Base-by-base conservation (phyloP, 92 coral and sea anemone genomes). In the Galaxea fascicularis region DNA sequence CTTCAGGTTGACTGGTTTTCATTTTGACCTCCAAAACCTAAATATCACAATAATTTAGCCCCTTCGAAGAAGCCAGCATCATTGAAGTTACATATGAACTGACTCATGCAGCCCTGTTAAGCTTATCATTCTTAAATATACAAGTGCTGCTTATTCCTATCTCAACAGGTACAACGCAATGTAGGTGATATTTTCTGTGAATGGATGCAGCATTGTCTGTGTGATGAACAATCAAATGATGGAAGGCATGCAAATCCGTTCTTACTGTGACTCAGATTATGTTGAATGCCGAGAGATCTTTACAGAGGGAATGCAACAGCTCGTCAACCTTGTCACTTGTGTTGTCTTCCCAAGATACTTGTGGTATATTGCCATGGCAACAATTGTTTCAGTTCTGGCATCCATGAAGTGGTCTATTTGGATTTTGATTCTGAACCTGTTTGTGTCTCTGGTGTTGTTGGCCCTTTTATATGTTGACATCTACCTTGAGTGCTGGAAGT, bases 281-380 rank as follows among this genome's bases (percentile, higher is more conserved):
- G 31, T 59, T 4, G 56, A 41, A 60, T 94, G 98, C 71, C 83
- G 93, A 67, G 95, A 94, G 63, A 85, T 94, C 74, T 94, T 91
- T 84, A 75, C 87, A 8, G 89, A 89, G 71, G 98, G 93, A 57
- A 89, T 94, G 91, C 89, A 74, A 31, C 90, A 69, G 64, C 90
- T 92, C 0, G 73, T 86, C 24, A 77, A 30, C 60, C 86, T 89
- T 39, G 67, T 89, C 14, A 86, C 89, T 88, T 73, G 63, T 46
- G 63, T 76, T 18, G 93, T 91, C 26, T 91, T 60, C 60, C 94
- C 94, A 77, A 76, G 83, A 31, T 91, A 73, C 68, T 68, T 88
- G 66, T 72, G 84, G 82, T 78, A 71, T 17, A 75, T 90, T n/a
- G 18, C 88, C 64, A 58, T 85, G 13, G 68, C 86, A 26, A 80